Evolutionary conservation across 2,113 vertebrate species (phyloP), one percentile per base, ranked within the genome.

Genomic region (Thymallus thymallus): DNA sequence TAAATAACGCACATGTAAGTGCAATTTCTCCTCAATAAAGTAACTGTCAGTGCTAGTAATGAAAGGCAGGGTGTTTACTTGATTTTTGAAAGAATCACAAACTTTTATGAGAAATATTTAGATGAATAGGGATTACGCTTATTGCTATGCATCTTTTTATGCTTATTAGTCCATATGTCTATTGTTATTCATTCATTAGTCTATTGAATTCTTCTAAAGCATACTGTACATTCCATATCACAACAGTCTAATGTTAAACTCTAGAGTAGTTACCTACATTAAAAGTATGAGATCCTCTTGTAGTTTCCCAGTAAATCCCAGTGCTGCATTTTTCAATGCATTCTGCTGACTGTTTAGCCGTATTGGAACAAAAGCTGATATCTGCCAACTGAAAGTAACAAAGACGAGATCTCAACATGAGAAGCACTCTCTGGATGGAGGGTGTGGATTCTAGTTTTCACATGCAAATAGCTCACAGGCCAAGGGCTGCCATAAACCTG

Each of bases 401-500:
- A 87, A 88, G 82, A 82, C 73, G 87, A 88, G 88, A 78, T 90
- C 86, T 88, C 80, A 82, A 88, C 90, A 85, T 62, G 87, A 80
- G 83, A 86, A 90, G 84, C 76, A 78, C 86, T 72, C 83, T 82
- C 87, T 85, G 80, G 77, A 73, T 80, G 76, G 87, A 92, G 92
- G 94, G 94, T 89, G 94, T 91, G 90, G 86, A 91, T 90, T 93
- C 95, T 77, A 89, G 95, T 95, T 41, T 10, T 90, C 84, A 93
- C 96, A 95, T 92, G 96, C 91, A 89, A 81, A 88, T 88, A 79
- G 66, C 66, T 90, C 67, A 76, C 88, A 83, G 89, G 88, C 86
- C 61, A 82, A 82, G 69, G 83, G 74, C 85, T 70, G 80, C 70
- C 85, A 87, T 84, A 90, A 95, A 92, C 95, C 93, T 91, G 94